Conservation (phyloP, 2,113 vertebrate genomes). For the Pomatostomus ruficeps region DNA sequence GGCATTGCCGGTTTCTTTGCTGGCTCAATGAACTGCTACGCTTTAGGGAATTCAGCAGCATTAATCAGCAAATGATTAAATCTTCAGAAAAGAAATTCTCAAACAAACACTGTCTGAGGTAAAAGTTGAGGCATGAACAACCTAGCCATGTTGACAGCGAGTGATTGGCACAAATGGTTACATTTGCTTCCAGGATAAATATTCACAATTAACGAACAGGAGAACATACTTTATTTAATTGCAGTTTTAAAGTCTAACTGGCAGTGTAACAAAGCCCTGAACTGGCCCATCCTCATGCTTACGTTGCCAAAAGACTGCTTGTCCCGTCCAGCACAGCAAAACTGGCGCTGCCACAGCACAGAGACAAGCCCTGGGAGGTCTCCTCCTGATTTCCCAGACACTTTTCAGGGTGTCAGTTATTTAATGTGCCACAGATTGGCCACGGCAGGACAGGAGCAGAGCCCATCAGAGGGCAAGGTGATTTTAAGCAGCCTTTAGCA, state of each 20-base stretch:
- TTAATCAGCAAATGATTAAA: not conserved
- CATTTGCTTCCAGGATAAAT: not conserved
- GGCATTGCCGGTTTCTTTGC: not conserved
- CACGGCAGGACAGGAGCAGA: not conserved
- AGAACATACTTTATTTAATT: not conserved
- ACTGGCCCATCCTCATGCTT: not conserved
- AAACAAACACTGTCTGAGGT: not conserved
- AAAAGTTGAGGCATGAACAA: not conserved
- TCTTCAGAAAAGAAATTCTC: not conserved
- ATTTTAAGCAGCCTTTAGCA: not conserved
- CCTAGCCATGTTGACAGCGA: rapidly evolving
- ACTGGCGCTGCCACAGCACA: not conserved
- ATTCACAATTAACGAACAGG: not conserved
- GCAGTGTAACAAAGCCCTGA: not conserved
- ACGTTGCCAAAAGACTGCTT: not conserved
- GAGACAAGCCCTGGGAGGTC: not conserved
- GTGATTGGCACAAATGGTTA: not conserved
- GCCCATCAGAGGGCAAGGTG: not conserved
- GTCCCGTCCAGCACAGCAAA: not conserved
- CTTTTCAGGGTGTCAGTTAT: not conserved
- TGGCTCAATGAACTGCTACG: not conserved
- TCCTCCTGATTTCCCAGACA: not conserved
- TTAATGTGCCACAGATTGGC: not conserved
- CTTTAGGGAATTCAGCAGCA: not conserved
- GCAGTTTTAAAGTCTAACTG: slow-evolving; percentile 25